These are phyloP conservation scores for Heliconius cydno DNA, from an alignment of 2,888 invertebrate species.

Conservation along the genomic window DNA sequence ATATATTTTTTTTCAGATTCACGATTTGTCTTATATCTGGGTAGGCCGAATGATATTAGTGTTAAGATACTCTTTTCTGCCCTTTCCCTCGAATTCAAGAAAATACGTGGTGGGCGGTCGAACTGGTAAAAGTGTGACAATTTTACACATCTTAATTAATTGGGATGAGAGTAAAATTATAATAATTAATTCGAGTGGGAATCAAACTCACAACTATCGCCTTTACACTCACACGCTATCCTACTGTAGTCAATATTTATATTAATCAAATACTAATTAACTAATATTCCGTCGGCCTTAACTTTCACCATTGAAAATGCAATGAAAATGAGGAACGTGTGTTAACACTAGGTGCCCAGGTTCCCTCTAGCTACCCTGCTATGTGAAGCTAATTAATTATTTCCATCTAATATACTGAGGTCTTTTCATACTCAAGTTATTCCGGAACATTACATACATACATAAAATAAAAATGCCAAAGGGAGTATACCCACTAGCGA, in stretches of 20 bases:
- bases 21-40: neutral
- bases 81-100: neutral
- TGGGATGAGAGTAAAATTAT: too few relatives aligned
- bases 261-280: too few relatives aligned
- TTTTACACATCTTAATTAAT: too few relatives aligned
- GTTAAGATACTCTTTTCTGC: neutral
- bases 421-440: slow-evolving; percentile 3
- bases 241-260: too few relatives aligned
- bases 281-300: too few relatives aligned
- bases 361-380: too few relatives aligned
- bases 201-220: too few relatives aligned
- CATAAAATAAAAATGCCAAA: slow-evolving; percentile 46
- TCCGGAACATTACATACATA: slow-evolving; percentile 23
- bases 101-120: neutral
- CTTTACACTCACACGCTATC: too few relatives aligned
- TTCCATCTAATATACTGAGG: neutral
- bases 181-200: too few relatives aligned
- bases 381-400: neutral
- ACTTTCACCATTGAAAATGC: too few relatives aligned
- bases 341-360: too few relatives aligned
- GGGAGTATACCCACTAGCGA: slow-evolving; percentile 54
- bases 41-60: neutral
- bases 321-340: too few relatives aligned
- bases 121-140: neutral
- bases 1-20: neutral